phyloP scores from a whole-genome alignment of 2,113 vertebrate genomes.

The Oryzias woworae region DNA sequence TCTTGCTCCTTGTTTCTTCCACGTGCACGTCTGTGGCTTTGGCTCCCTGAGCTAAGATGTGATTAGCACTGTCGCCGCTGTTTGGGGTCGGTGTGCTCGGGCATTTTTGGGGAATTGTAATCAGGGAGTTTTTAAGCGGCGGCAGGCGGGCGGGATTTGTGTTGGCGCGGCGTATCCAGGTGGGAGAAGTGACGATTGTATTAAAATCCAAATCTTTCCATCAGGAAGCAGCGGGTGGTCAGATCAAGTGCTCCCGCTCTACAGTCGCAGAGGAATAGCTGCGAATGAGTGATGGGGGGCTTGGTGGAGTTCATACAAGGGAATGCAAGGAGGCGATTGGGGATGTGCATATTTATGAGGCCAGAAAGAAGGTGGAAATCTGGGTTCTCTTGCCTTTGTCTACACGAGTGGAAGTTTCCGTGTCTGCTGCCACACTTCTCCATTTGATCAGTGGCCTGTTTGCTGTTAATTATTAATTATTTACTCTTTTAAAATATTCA shows the following conservation, averaged over 20 bases:
- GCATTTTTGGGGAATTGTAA: slow-evolving; percentile 72
- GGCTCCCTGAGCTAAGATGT: slow-evolving; percentile 47
- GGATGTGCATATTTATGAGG: slow-evolving; percentile 73
- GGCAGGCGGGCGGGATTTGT: slow-evolving; percentile 78
- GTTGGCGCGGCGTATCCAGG: slow-evolving; percentile 71
- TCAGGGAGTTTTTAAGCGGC: slow-evolving; percentile 69
- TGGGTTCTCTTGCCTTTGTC: slow-evolving; percentile 76
- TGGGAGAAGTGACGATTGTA: slow-evolving; percentile 76
- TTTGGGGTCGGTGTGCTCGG: slow-evolving; percentile 62
- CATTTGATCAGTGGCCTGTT: slow-evolving; percentile 79
- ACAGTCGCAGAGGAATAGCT: slow-evolving; percentile 64
- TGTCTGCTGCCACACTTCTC: slow-evolving; percentile 67
- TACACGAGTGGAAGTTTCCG: slow-evolving; percentile 68
- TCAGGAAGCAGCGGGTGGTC: slow-evolving; percentile 76
- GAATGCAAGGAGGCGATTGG: slow-evolving; percentile 29
- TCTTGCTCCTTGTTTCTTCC: slow-evolving; percentile 16
- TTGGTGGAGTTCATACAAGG: slow-evolving; percentile 13
- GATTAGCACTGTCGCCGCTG: slow-evolving; percentile 67
- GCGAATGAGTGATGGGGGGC: slow-evolving; percentile 60
- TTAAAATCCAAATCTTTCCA: slow-evolving; percentile 81
- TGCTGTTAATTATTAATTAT: slow-evolving; percentile 80
- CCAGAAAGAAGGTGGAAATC: slow-evolving; percentile 56
- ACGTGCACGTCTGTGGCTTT: slow-evolving; percentile 42
- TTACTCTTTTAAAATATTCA: slow-evolving; percentile 79
- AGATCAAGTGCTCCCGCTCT: slow-evolving; percentile 76